These are phyloP conservation scores for Phoeniculus purpureus DNA, from an alignment of 2,797 vertebrate genomes.

Conservation along the genomic window DNA sequence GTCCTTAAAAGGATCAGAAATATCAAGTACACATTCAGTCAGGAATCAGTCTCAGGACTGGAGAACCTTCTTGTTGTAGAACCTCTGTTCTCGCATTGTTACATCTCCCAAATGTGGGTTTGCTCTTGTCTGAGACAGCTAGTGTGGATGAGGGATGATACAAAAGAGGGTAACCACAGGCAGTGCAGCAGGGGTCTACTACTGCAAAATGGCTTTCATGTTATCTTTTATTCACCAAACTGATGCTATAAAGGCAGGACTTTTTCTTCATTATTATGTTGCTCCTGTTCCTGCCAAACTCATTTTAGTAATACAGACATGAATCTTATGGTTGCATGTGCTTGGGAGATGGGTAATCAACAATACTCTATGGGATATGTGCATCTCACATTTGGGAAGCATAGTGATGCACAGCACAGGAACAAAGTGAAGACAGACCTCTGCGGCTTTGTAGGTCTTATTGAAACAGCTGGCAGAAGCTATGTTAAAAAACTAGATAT, in stretches of 20 bases:
- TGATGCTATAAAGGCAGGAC: background rate
- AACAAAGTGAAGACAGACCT: background rate
- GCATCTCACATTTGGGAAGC: background rate
- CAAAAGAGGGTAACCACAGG: background rate
- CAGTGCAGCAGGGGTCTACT: background rate
- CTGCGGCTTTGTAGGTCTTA: background rate
- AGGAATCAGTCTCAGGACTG: background rate
- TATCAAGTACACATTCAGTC: background rate
- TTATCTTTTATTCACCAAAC: background rate
- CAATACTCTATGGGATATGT: background rate
- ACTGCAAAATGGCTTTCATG: background rate
- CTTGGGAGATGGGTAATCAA: background rate
- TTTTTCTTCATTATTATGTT: background rate
- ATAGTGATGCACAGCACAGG: background rate
- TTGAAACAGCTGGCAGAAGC: background rate
- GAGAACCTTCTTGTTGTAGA: rapidly evolving
- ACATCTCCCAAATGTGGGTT: background rate
- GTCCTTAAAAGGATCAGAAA: background rate
- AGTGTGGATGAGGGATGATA: background rate
- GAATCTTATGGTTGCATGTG: background rate
- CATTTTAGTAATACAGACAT: background rate
- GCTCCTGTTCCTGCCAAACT: background rate
- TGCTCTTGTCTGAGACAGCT: background rate
- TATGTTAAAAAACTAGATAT: background rate
- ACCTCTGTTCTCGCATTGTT: background rate